These are phyloP conservation scores for Pycnomerus fuliginosus DNA, from an alignment of 2,888 invertebrate genomes.

Conservation along the genomic window DNA sequence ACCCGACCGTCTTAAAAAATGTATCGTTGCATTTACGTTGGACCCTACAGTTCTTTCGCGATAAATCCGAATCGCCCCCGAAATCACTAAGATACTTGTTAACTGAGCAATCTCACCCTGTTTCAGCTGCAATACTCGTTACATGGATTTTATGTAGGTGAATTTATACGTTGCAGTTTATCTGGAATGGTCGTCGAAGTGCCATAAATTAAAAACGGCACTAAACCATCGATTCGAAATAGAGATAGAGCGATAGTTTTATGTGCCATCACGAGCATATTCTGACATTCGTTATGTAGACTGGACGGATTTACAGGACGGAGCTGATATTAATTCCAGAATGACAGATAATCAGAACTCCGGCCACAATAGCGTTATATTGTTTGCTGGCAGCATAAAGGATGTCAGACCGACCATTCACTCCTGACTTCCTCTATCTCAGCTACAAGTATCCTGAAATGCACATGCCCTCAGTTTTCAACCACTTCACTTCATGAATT, in stretches of 20 bases:
- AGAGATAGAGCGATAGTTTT: conserved; percentile 33
- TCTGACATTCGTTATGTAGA: conserved; percentile 35
- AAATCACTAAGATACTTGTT: conserved; percentile 13
- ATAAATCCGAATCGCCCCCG: conserved; percentile 7
- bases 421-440: too few relatives aligned
- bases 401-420: too few relatives aligned
- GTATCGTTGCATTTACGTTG: conserved; percentile 14
- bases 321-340: conserved; percentile 37
- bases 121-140: too few relatives aligned
- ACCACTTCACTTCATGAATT: too few relatives aligned
- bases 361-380: conserved; percentile 31
- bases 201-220: conserved; percentile 1
- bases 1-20: conserved; percentile 19
- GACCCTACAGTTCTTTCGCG: conserved; percentile 5
- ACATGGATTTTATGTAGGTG: too few relatives aligned
- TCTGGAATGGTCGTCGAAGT: conserved; percentile 1
- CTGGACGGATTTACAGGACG: conserved; percentile 34
- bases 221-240: conserved; percentile 11
- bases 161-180: too few relatives aligned
- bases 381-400: conserved; percentile 25
- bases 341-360: conserved; percentile 37
- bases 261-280: conserved; percentile 36
- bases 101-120: conserved; percentile 4
- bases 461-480: too few relatives aligned
- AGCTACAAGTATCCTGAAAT: too few relatives aligned